A percentile compares a stretch with the other conserved stretches of the same genome.
Evolutionary conservation across 2,797 vertebrate genomes (phyloP).

Genomic region (Poeciliopsis turneri): DNA sequence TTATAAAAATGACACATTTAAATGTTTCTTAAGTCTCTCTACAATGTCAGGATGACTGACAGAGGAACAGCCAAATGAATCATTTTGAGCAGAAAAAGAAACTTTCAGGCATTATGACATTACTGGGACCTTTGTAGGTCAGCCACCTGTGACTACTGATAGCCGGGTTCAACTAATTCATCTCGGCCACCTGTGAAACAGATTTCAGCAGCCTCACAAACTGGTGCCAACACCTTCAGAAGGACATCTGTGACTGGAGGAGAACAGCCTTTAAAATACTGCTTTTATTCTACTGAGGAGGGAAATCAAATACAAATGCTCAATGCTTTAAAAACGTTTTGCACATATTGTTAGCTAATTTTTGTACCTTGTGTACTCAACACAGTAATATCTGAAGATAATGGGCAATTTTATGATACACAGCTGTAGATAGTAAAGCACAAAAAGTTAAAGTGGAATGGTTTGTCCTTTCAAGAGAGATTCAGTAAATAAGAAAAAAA

Average conservation of each 20-base stretch:
- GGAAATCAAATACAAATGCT: not conserved
- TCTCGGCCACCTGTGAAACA: not conserved
- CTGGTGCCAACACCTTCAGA: not conserved
- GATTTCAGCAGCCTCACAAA: constrained; percentile 8
- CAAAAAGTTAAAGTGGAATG: not conserved
- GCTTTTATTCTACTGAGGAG: not conserved
- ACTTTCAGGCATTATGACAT: not conserved
- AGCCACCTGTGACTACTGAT: not conserved
- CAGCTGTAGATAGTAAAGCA: not conserved
- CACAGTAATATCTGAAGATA: not conserved
- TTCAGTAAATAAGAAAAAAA: not conserved
- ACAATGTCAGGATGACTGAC: not conserved
- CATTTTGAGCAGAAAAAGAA: constrained; percentile 2
- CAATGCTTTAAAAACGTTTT: not conserved
- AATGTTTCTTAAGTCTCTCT: not conserved
- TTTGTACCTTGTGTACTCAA: not conserved
- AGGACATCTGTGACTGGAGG: not conserved
- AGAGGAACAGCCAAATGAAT: not conserved
- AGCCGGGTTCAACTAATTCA: constrained; percentile 2
- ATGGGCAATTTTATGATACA: not conserved
- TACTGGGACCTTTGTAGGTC: not conserved
- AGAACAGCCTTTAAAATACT: not conserved
- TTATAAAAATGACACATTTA: not conserved
- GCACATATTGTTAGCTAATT: not conserved
- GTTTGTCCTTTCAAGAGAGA: not conserved